These are phyloP conservation scores for Pelvicachromis taeniatus DNA, from an alignment of 2,113 vertebrate species.

Conservation along the genomic window DNA sequence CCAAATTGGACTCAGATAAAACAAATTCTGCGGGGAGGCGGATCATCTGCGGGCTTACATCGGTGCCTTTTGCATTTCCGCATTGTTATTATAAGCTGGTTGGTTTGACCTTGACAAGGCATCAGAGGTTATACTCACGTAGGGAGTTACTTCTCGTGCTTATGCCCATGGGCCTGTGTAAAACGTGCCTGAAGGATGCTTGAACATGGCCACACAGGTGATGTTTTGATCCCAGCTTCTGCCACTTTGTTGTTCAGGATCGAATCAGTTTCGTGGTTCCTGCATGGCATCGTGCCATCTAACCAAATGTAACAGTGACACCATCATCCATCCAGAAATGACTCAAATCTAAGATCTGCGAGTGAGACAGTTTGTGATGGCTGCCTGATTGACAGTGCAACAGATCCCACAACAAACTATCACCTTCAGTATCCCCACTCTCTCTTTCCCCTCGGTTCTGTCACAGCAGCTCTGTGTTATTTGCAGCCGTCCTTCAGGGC, in stretches of 20 bases:
- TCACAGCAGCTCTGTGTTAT: slow-evolving; percentile 7
- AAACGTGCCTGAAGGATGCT: neutral
- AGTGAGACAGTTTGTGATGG: neutral
- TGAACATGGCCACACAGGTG: slow-evolving; percentile 2
- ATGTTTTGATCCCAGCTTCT: neutral
- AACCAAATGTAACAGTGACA: neutral
- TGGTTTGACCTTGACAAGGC: slow-evolving; percentile 61
- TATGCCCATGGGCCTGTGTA: neutral
- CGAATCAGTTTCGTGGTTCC: neutral
- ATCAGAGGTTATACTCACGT: slow-evolving; percentile 36
- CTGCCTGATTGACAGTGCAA: neutral
- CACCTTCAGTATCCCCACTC: neutral
- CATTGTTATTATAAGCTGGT: neutral
- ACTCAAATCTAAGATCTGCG: neutral
- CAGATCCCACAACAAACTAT: neutral
- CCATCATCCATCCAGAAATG: neutral
- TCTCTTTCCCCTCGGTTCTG: neutral
- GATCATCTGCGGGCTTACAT: neutral
- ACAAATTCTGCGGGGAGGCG: neutral
- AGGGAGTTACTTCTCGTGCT: neutral
- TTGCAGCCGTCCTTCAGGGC: slow-evolving; percentile 11
- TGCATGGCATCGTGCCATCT: neutral
- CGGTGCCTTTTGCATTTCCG: neutral
- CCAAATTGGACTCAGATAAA: neutral
- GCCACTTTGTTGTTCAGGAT: neutral